Evolutionary conservation across 2,113 vertebrate species (phyloP), one percentile per base, ranked within the genome.

Genomic region (Danionella cerebrum): DNA sequence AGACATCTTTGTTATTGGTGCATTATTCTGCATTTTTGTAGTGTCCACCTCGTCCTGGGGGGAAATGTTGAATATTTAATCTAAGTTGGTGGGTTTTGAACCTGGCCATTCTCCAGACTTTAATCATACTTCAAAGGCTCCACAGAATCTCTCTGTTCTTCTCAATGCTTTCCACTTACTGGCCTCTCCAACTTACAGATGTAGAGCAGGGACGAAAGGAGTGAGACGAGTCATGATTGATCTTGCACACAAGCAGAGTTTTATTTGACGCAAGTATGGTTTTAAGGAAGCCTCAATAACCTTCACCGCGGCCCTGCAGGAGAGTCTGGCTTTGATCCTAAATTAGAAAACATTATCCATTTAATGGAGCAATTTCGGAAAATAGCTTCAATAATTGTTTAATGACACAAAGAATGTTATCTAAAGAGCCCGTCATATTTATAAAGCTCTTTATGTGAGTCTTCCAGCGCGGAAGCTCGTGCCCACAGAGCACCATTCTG

Each of bases 41-140:
- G 71, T 57, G 51, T 53, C 13, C 51, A 14, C 27, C n/a, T 48
- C 59, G 14, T 12, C 12, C 14, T 16, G 4, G 13, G 18, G 42
- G 6, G 22, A 2, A 39, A 52, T 12, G 29, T 14, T 27, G 45
- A 52, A 48, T 57, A 70, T 44, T 54, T 10, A 29, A 68, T 54
- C 33, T 70, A 55, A 70, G 73, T 8, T 50, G 31, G 18, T 14
- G 52, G 47, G 47, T 42, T 67, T 64, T 77, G 52, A 63, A 57
- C 71, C 66, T 77, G 79, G 65, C 77, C 31, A 38, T 50, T 71
- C 62, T 82, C 73, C 79, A 77, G 76, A 77, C 79, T 83, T 77
- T 84, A 84, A 88, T 88, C 80, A 84, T 68, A 81, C 80, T 84
- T 84, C 72, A 81, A 82, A 81, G 76, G 65, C 71, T 48, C 48